phyloP scores from a whole-genome alignment of 2,888 invertebrate species.

The Cryptocheilus praepositus region DNA sequence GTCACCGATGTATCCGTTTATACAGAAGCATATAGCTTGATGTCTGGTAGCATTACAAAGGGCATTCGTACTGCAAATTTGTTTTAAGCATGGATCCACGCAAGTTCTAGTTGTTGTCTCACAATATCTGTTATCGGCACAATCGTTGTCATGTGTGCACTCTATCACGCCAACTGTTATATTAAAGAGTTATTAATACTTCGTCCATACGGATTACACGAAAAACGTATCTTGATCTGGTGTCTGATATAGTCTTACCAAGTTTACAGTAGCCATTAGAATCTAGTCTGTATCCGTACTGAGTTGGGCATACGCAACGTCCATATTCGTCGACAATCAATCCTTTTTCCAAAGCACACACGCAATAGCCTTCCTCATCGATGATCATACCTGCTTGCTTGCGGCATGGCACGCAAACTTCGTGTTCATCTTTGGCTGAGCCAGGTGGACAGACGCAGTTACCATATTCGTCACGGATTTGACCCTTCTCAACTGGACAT shows the following conservation, averaged over 20 bases:
- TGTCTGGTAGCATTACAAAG: slow-evolving; percentile 87
- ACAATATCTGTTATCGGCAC: slow-evolving; percentile 86
- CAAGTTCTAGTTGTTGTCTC: slow-evolving; percentile 83
- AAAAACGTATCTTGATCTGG: not conserved
- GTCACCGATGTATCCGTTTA: slow-evolving; percentile 85
- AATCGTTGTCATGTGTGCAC: slow-evolving; percentile 85
- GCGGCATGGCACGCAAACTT: slow-evolving; percentile 86
- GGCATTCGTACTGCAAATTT: slow-evolving; percentile 85
- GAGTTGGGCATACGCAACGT: slow-evolving; percentile 85
- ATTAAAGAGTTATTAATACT: slow-evolving; percentile 6
- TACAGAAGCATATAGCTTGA: slow-evolving; percentile 86
- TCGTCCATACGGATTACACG: not conserved
- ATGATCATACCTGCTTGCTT: slow-evolving; percentile 84
- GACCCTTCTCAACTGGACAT: slow-evolving; percentile 83
- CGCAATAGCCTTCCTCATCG: slow-evolving; percentile 86
- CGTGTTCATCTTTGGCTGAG: slow-evolving; percentile 84
- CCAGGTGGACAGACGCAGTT: slow-evolving; percentile 87
- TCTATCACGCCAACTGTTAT: slow-evolving; percentile 71
- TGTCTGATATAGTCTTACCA: slow-evolving; percentile 62
- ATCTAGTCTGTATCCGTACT: slow-evolving; percentile 81
- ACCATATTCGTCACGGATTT: slow-evolving; percentile 80
- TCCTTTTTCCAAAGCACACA: slow-evolving; percentile 87
- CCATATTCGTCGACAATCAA: slow-evolving; percentile 86
- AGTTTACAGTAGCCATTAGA: slow-evolving; percentile 79
- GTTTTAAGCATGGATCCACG: slow-evolving; percentile 85